Evolutionary conservation across 1,140 invertebrate genomes (phyloP), one percentile per base, ranked within the genome.

Genomic region (Listronotus oregonensis): DNA sequence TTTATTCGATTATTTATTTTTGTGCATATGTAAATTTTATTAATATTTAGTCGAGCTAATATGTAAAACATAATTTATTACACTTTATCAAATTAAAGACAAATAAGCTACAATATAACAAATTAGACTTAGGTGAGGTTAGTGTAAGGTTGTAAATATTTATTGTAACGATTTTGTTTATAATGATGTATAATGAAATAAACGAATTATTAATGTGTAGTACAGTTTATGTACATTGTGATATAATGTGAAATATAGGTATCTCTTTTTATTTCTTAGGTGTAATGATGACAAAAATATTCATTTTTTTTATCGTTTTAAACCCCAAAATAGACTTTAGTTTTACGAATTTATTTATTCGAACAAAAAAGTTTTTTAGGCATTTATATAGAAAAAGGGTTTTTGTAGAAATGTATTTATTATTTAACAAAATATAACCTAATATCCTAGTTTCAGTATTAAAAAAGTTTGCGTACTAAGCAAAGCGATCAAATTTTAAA

Each of bases 151-250:
- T 66, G 42, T 61, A 51, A 44, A 51, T 60, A 34, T 52, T 32
- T 34, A 32, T 52, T 21, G 6, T 49, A n/a, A 42, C 5, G 21
- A 34, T 39, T 15, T 54, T 47, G 34, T 51, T 42, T 37, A 37
- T 59, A 42, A 34, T 50, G 49, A 49, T 52, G 37, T 31, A 42
- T 52, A 12, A 50, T 63, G 17, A 39, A 64, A 39, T 63, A 70
- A 73, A 73, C 74, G 73, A 75, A 75, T 75, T 75, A 75, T 71
- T 58, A 58, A 62, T 58, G 46, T 73, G 64, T 72, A 69, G 71
- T 74, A 75, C 71, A 70, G 64, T 72, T 63, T 57, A 71, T 69
- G 71, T 73, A 73, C 68, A 68, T 69, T 76, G 73, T 75, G 74
- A 76, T 76, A 75, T 74, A 70, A 66, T 71, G 54, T 68, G 63